Percentiles rank a stretch among this genome's conserved stretches.
Conservation (phyloP, 2,888 invertebrate genomes). For the Eupithecia insigniata region DNA sequence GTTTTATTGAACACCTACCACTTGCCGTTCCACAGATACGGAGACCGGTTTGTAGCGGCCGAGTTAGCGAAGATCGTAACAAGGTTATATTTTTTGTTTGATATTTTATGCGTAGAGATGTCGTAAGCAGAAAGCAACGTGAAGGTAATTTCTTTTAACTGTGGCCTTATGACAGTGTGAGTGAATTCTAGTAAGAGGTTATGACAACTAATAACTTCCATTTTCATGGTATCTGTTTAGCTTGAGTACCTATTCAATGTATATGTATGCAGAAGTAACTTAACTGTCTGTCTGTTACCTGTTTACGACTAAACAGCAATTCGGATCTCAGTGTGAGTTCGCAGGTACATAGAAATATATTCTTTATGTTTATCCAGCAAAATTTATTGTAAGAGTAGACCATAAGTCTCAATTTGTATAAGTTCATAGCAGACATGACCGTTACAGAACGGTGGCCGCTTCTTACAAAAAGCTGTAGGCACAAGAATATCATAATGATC, state of each 20-base stretch:
- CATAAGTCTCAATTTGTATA: neutral
- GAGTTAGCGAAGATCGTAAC: neutral
- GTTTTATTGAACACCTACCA: constrained; percentile 31
- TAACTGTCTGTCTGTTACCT: no score
- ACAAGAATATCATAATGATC: constrained; percentile 21
- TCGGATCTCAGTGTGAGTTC: neutral
- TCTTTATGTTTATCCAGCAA: no score
- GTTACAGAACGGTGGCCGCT: neutral
- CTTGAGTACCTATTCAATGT: no score
- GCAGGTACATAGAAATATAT: neutral
- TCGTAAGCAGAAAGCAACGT: no score
- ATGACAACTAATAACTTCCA: no score
- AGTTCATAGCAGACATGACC: neutral
- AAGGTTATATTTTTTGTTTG: neutral
- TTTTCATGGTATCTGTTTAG: no score
- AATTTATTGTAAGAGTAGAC: no score
- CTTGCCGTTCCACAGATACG: neutral
- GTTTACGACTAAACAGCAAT: no score
- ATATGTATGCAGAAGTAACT: no score
- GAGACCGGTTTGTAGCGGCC: neutral
- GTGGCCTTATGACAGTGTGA: neutral
- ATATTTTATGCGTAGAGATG: neutral
- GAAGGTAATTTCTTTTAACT: neutral
- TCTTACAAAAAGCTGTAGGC: neutral
- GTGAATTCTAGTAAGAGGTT: neutral